phyloP scores from a whole-genome alignment of 1,140 invertebrate genomes.

The Xylocopa sonorina region DNA sequence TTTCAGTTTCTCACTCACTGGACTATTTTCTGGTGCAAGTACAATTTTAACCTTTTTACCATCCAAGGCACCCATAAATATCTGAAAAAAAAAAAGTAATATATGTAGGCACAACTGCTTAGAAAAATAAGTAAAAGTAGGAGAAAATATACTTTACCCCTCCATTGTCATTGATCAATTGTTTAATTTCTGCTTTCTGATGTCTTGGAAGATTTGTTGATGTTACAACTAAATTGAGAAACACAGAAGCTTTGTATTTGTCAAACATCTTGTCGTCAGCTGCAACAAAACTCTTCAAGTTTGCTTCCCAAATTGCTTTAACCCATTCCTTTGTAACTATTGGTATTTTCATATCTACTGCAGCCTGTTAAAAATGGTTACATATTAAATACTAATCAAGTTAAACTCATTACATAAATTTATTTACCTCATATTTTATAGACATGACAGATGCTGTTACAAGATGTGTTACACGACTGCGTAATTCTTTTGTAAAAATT shows the following conservation, averaged over 20 bases:
- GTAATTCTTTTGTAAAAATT: conserved; percentile 87
- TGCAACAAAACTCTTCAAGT: conserved; percentile 84
- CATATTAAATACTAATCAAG: conserved; percentile 1
- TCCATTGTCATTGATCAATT: conserved; percentile 88
- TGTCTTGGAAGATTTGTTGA: conserved; percentile 87
- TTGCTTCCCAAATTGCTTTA: conserved; percentile 89
- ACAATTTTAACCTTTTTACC: conserved; percentile 76
- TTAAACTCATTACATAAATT: conserved; percentile 20
- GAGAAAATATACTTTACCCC: conserved; percentile 80
- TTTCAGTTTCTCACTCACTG: conserved; percentile 91
- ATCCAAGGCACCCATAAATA: conserved; percentile 75
- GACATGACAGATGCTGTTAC: conserved; percentile 89
- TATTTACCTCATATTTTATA: conserved; percentile 87
- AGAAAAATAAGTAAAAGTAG: neutral
- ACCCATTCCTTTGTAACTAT: conserved; percentile 92
- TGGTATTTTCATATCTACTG: conserved; percentile 86
- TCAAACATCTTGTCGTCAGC: conserved; percentile 86
- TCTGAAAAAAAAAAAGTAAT: conserved; percentile 62
- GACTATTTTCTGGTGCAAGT: conserved; percentile 77
- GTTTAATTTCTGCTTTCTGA: conserved; percentile 88
- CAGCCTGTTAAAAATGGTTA: conserved; percentile 83
- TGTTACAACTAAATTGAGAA: conserved; percentile 90
- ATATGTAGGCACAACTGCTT: conserved; percentile 11
- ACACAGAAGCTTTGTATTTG: conserved; percentile 88
- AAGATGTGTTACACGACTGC: conserved; percentile 90